Evolutionary conservation across 2,888 invertebrate genomes (phyloP), one percentile per base, ranked within the genome.

Genomic region (Elgonia sp.): DNA sequence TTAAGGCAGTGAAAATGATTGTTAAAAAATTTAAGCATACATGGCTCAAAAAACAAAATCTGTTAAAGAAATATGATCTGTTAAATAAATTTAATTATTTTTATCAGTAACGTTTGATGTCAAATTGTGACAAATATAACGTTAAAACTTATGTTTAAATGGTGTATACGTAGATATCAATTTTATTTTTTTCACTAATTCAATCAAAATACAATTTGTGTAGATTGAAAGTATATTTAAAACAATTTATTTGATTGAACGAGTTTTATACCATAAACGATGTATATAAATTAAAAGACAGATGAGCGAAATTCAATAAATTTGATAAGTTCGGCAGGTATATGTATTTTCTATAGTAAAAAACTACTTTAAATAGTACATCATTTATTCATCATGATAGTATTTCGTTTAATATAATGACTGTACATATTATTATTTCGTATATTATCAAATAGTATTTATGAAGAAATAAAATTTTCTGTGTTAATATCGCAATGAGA

Each of bases 201-300:
- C n/a, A 53, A 53, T 53, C n/a, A 53, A 53, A 53, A n/a, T 53
- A n/a, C 53, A 53, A 53, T 53, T 53, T 7, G 12, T 12, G 53
- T 53, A 14, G 53, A 53, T 10, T 46, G 46, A 53, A 53, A 53
- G n/a, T 53, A 53, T 53, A 53, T 53, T 53, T 53, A 53, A 53
- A 53, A 53, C 53, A 53, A 53, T 53, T 7, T 1, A 53, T 53
- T 53, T 53, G 53, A 53, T 53, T 53, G 53, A 53, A 46, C 14
- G 16, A 4, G 16, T 53, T 53, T 53, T n/a, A 53, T 53, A 2
- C 8, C 14, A 12, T 53, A n/a, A n/a, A 53, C 53, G 53, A 53
- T 53, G 29, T 29, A 50, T n/a, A 53, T 53, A 53, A n/a, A 53
- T 53, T n/a, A 53, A 53, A n/a, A 53, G n/a, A 53, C n/a, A 53